phyloP scores from a whole-genome alignment of 2,113 vertebrate species.

The Cryptomyrus ogoouensis region DNA sequence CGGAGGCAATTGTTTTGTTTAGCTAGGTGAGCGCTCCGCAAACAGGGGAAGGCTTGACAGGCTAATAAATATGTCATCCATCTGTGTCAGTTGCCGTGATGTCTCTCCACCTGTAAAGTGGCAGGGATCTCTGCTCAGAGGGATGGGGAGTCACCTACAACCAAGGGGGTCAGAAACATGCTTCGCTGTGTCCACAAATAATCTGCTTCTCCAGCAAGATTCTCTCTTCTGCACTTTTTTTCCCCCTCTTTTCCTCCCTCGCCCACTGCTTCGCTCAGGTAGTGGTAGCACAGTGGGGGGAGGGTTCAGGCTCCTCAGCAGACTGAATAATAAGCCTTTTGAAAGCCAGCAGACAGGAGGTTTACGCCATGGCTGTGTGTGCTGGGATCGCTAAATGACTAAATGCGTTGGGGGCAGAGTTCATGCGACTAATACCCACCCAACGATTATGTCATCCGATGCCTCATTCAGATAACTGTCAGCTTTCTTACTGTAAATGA shows the following conservation, averaged over 20 bases:
- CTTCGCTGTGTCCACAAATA: slow-evolving; percentile 35
- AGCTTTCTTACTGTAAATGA: neutral
- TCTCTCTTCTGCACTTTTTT: slow-evolving; percentile 25
- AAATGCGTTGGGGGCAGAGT: neutral
- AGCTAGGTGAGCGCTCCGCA: slow-evolving; percentile 75
- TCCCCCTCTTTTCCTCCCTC: neutral
- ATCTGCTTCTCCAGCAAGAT: slow-evolving; percentile 53
- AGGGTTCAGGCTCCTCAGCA: neutral
- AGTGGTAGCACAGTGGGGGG: neutral
- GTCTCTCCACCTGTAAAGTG: slow-evolving; percentile 72
- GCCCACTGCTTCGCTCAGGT: slow-evolving; percentile 14
- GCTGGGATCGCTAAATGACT: neutral
- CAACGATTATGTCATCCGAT: neutral
- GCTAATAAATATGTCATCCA: slow-evolving; percentile 94
- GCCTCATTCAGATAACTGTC: slow-evolving; percentile 5
- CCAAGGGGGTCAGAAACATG: slow-evolving; percentile 29
- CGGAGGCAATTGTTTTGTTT: slow-evolving; percentile 86
- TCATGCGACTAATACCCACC: slow-evolving; percentile 2
- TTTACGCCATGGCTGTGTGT: neutral
- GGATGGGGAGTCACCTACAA: slow-evolving; percentile 57
- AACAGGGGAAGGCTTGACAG: slow-evolving; percentile 81
- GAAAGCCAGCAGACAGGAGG: slow-evolving; percentile 1
- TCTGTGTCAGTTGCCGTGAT: slow-evolving; percentile 77
- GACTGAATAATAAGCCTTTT: neutral
- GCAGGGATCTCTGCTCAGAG: slow-evolving; percentile 59